These are phyloP conservation scores for Drosophila rhopaloa DNA, from an alignment of 1,140 invertebrate genomes.

Conservation along the genomic window DNA sequence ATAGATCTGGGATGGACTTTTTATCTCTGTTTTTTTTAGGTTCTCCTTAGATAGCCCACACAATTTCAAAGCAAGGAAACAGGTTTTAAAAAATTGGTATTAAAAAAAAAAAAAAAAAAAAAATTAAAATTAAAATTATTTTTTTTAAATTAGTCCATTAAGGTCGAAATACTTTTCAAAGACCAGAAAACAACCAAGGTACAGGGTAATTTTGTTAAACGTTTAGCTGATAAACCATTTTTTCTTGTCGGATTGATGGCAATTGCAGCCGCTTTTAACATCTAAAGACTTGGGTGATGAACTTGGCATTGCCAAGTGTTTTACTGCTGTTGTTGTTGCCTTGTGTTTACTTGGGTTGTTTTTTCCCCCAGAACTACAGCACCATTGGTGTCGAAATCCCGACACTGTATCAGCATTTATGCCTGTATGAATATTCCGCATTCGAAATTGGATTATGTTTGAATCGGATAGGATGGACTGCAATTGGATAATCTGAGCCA, in stretches of 20 bases:
- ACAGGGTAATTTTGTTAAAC: too few species aligned
- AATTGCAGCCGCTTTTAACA: neutral
- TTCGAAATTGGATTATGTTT: conserved; percentile 14
- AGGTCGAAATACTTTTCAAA: too few species aligned
- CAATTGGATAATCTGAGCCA: conserved; percentile 54
- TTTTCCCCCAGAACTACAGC: neutral
- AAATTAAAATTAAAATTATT: too few species aligned
- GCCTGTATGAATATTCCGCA: neutral
- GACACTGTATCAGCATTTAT: too few species aligned
- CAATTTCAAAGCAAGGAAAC: too few species aligned
- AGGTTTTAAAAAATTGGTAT: too few species aligned
- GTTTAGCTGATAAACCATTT: neutral
- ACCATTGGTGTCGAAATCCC: neutral
- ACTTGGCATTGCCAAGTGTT: conserved; percentile 49
- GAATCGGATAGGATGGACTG: conserved; percentile 36
- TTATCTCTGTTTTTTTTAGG: too few species aligned
- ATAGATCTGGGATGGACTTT: too few species aligned
- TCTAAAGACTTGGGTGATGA: conserved; percentile 61
- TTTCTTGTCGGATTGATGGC: neutral
- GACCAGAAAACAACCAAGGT: too few species aligned
- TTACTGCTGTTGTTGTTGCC: neutral
- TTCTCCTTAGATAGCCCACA: too few species aligned
- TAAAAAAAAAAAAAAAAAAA: too few species aligned
- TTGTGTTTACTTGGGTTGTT: neutral
- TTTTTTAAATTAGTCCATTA: too few species aligned